Evolutionary conservation across 2,888 invertebrate species (phyloP).

Genomic region (Saturnia pavonia): DNA sequence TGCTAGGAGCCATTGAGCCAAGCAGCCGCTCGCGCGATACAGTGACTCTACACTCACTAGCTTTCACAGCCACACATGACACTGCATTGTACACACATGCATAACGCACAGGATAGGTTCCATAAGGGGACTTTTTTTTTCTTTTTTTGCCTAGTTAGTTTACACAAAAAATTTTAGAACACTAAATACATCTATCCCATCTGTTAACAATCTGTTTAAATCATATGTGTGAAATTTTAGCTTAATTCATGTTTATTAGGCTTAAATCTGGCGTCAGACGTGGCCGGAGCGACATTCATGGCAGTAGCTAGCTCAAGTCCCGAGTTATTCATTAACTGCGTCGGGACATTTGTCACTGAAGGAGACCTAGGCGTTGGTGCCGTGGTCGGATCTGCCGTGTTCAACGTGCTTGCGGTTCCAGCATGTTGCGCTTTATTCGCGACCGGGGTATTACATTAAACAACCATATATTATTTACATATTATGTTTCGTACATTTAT

Average conservation of each 20-base stretch:
- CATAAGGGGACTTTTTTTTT: too few relatives aligned
- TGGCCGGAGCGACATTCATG: conserved; percentile 96
- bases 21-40: too few relatives aligned
- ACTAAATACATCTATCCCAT: too few relatives aligned
- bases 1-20: too few relatives aligned
- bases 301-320: conserved; percentile 94
- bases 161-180: too few relatives aligned
- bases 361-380: conserved; percentile 90
- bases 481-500: conserved; percentile 8
- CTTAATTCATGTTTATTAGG: conserved; percentile 55
- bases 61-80: too few relatives aligned
- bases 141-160: too few relatives aligned
- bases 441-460: conserved; percentile 66
- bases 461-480: conserved; percentile 8
- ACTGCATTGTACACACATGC: too few relatives aligned
- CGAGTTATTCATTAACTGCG: conserved; percentile 92
- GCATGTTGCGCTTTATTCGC: conserved; percentile 87
- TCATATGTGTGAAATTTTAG: too few relatives aligned
- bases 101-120: too few relatives aligned
- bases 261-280: conserved; percentile 86
- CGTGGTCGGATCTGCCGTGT: conserved; percentile 89
- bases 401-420: conserved; percentile 89
- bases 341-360: conserved; percentile 90
- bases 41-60: too few relatives aligned
- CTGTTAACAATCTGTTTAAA: too few relatives aligned